Conservation (phyloP, 2,797 vertebrate genomes). For the Leuciscus waleckii region DNA sequence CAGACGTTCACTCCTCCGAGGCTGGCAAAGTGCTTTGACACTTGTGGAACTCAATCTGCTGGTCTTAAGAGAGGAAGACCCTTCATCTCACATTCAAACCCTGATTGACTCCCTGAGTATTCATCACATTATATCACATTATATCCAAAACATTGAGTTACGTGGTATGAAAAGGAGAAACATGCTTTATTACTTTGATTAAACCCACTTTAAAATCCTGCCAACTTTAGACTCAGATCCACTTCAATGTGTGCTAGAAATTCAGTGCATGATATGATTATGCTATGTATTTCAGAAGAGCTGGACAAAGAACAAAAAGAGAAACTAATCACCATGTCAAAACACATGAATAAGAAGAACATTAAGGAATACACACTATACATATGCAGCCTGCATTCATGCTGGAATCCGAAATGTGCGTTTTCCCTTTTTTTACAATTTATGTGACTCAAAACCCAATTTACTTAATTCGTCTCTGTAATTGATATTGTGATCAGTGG, state of each 20-base stretch:
- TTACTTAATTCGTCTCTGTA: not conserved
- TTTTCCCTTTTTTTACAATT: not conserved
- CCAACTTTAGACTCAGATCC: not conserved
- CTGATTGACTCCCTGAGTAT: constrained; percentile 6
- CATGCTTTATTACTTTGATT: not conserved
- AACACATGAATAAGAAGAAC: too few species aligned
- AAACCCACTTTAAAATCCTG: not conserved
- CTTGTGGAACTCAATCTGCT: constrained; percentile 35
- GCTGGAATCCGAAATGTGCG: not conserved
- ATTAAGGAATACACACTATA: not conserved
- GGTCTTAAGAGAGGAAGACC: not conserved
- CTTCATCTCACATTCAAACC: not conserved
- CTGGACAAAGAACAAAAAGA: not conserved
- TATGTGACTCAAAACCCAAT: not conserved
- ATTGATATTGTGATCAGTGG: not conserved
- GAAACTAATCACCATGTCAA: not conserved
- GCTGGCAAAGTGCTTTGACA: not conserved
- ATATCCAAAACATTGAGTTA: too few species aligned
- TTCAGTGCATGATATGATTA: not conserved
- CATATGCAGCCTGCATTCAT: not conserved
- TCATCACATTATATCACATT: not conserved
- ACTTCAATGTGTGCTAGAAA: not conserved
- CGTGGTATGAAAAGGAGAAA: not conserved
- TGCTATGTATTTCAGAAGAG: not conserved
- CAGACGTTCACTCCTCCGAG: not conserved